Evolutionary conservation across 2,888 invertebrate species (phyloP).

Genomic region (Argyra leucocephala): DNA sequence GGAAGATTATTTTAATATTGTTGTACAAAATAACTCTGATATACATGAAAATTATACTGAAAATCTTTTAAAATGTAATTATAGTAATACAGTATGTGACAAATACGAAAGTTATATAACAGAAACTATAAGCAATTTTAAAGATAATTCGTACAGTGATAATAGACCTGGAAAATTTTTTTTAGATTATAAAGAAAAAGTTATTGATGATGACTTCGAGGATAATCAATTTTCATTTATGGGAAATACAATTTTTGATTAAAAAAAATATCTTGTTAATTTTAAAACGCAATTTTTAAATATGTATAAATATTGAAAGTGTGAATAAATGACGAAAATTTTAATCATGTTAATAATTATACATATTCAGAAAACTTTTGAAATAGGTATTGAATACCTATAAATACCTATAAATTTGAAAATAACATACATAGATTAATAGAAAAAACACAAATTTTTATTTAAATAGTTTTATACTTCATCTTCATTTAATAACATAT

Average conservation of each 20-base stretch:
- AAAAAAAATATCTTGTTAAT: too few species aligned
- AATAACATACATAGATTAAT: too few species aligned
- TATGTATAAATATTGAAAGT: too few species aligned
- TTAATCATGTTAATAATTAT: too few species aligned
- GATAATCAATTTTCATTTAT: background rate
- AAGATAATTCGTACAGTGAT: background rate
- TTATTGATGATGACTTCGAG: background rate
- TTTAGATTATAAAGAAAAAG: background rate
- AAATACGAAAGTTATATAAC: background rate
- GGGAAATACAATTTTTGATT: background rate
- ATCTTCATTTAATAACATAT: slow-evolving; percentile 95
- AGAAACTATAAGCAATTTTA: background rate
- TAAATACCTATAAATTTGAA: too few species aligned
- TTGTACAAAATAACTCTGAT: background rate
- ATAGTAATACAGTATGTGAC: background rate
- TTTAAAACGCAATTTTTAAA: too few species aligned
- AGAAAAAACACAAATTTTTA: too few species aligned
- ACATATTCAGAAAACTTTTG: too few species aligned
- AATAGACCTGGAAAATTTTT: background rate
- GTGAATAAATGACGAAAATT: too few species aligned
- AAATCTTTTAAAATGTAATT: background rate
- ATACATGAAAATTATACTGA: background rate
- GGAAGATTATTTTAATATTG: slow-evolving; percentile 47
- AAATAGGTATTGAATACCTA: too few species aligned
- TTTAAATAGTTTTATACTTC: slow-evolving; percentile 70